A percentile compares a stretch with the other conserved stretches of the same genome.
These are phyloP conservation scores for Linnaemya vulpina DNA, from an alignment of 2,888 invertebrate genomes.

Conservation along the genomic window DNA sequence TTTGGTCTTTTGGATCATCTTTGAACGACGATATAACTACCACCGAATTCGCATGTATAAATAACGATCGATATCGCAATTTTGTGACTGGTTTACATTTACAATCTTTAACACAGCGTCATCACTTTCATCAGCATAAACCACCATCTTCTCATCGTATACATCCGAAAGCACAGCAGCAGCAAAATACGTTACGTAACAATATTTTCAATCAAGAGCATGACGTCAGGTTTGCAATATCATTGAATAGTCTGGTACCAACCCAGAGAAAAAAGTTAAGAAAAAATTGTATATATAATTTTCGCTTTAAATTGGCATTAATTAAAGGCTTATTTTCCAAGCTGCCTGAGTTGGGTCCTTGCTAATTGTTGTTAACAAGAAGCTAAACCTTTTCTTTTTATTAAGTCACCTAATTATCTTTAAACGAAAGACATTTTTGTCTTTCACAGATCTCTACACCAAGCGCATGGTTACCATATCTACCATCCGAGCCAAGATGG, in stretches of 20 bases:
- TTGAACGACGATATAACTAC: conserved; percentile 46
- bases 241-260: no score
- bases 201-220: conserved; percentile 38
- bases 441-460: conserved; percentile 37
- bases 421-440: neutral
- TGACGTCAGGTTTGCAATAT: conserved; percentile 48
- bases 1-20: conserved; percentile 57
- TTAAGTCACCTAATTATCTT: neutral
- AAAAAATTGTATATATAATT: neutral
- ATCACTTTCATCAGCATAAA: conserved; percentile 52
- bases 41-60: conserved; percentile 46
- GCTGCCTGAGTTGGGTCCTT: neutral
- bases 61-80: conserved; percentile 53
- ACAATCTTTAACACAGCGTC: conserved; percentile 53
- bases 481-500: conserved; percentile 42
- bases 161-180: conserved; percentile 25
- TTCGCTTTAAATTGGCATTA: neutral
- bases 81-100: conserved; percentile 56
- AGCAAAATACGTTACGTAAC: conserved; percentile 15
- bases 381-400: no score
- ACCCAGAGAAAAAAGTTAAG: neutral
- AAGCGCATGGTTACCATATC: conserved; percentile 41
- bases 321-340: neutral
- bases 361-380: no score
- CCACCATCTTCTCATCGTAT: conserved; percentile 24